phyloP scores from a whole-genome alignment of 2,888 invertebrate genomes.

The Eupithecia subfuscata region DNA sequence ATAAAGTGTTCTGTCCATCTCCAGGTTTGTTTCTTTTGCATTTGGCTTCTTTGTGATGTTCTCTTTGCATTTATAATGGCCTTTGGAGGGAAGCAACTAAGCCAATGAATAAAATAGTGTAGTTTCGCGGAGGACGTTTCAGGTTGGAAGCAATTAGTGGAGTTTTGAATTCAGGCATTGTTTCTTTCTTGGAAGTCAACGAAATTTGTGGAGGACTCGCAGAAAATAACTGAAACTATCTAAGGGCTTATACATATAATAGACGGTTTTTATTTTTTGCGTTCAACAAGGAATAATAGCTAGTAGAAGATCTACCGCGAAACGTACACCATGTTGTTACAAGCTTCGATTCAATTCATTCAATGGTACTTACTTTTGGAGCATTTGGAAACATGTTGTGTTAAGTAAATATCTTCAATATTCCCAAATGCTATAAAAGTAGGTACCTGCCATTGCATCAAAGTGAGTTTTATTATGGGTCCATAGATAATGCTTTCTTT shows the following conservation, averaged over 20 bases:
- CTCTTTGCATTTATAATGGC: slow-evolving; percentile 3
- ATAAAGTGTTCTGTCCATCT: slow-evolving; percentile 11
- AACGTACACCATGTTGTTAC: background rate
- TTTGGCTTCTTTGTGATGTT: slow-evolving; percentile 8
- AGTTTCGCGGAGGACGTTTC: background rate
- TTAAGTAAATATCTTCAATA: no score
- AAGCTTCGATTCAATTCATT: no score
- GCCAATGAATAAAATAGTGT: background rate
- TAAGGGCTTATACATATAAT: background rate
- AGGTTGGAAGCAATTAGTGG: background rate
- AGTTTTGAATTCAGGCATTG: background rate
- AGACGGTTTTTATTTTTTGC: no score
- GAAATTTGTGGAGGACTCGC: background rate
- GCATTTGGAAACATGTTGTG: no score
- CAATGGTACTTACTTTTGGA: no score
- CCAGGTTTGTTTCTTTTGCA: slow-evolving; percentile 13
- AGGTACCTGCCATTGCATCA: no score
- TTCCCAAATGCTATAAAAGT: no score
- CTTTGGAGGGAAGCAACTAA: background rate
- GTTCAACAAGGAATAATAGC: background rate
- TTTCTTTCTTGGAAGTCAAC: background rate
- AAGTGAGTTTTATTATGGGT: no score
- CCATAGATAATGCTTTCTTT: no score
- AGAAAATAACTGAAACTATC: background rate
- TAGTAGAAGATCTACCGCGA: background rate